phyloP scores from a whole-genome alignment of 1,140 invertebrate genomes.

The Zaprionus lachaisei region DNA sequence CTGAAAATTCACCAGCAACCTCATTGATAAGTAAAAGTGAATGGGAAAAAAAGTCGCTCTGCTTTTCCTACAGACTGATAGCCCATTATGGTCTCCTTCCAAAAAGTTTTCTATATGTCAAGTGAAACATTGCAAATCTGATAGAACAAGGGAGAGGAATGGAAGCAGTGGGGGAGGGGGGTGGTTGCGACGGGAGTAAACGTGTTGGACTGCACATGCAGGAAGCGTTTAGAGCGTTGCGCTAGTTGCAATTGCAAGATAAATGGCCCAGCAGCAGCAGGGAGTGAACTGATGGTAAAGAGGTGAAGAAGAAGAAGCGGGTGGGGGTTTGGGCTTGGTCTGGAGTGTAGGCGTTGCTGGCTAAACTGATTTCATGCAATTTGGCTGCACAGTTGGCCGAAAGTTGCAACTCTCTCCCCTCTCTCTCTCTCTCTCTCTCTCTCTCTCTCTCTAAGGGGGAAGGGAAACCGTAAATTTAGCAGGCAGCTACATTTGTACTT shows the following conservation, averaged over 20 bases:
- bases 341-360: constrained; percentile 44
- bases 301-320: background rate
- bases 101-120: constrained; percentile 5
- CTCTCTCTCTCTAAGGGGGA: background rate
- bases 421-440: background rate
- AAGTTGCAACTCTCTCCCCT: constrained; percentile 55
- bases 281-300: background rate
- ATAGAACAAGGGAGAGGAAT: background rate
- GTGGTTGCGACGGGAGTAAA: background rate
- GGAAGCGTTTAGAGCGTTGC: constrained; percentile 64
- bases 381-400: constrained; percentile 73
- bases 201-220: constrained; percentile 36
- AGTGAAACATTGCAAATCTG: constrained; percentile 3
- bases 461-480: constrained; percentile 73
- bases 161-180: background rate
- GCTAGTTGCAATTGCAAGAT: constrained; percentile 75
- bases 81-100: constrained; percentile 4
- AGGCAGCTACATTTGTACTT: constrained; percentile 74
- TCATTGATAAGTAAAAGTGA: background rate
- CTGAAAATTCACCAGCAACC: background rate
- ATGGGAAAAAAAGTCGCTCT: background rate
- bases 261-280: constrained; percentile 62
- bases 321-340: background rate
- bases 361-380: constrained; percentile 82
- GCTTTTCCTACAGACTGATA: background rate